Conservation (phyloP, 2,113 vertebrate species). For the Herpetotheres cachinnans region DNA sequence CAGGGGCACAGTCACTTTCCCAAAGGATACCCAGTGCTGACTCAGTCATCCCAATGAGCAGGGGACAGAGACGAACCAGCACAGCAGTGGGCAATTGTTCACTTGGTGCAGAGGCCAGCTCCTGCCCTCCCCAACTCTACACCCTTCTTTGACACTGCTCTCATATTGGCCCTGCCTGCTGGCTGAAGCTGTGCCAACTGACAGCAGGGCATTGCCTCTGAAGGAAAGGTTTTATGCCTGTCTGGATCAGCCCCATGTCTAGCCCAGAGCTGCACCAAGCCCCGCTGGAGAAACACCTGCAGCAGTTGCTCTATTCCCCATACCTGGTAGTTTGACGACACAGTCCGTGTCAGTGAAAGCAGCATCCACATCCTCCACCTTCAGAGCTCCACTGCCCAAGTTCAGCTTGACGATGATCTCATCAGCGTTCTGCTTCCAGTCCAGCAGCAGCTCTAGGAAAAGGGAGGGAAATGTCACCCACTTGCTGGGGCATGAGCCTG, state of each 20-base stretch:
- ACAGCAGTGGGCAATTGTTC: neutral
- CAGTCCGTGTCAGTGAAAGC: slow-evolving; percentile 89
- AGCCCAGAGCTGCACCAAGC: neutral
- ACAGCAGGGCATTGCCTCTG: neutral
- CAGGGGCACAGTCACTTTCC: neutral
- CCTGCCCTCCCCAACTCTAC: neutral
- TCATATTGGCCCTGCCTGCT: neutral
- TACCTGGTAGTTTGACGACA: slow-evolving; percentile 87
- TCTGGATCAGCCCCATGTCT: neutral
- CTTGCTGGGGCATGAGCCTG: neutral
- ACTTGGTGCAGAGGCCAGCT: neutral
- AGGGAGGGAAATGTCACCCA: neutral
- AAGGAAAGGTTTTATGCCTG: neutral
- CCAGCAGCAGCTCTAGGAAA: slow-evolving; percentile 84
- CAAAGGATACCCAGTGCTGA: neutral
- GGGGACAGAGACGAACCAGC: neutral
- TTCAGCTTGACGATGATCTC: slow-evolving; percentile 91
- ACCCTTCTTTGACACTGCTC: neutral
- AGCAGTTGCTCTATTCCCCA: neutral
- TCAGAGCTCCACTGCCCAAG: slow-evolving; percentile 78
- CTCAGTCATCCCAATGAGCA: neutral
- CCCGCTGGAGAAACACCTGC: fast-evolving
- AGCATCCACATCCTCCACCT: slow-evolving; percentile 80
- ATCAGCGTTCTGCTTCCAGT: slow-evolving; percentile 93
- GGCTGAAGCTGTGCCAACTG: neutral